Percentiles rank a stretch among this genome's conserved stretches.
Conservation (phyloP, 1,140 invertebrate species). For the Ostrea denselamellosa region DNA sequence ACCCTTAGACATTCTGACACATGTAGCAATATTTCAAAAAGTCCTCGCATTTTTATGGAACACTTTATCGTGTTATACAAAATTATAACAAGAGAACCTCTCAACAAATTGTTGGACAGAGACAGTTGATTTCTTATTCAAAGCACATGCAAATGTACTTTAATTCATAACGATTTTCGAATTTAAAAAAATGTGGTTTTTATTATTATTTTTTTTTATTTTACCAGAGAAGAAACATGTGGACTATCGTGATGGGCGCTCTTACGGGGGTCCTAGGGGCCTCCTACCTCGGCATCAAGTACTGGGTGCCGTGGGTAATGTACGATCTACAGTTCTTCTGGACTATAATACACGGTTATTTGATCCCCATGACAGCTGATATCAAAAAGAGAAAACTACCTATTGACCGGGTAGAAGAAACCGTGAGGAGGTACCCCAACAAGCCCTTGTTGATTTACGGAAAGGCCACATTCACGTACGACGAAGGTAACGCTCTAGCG, state of each 20-base stretch:
- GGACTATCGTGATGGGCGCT: not conserved
- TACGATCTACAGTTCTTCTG: conserved; percentile 9
- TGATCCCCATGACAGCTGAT: not conserved
- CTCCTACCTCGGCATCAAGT: conserved; percentile 43
- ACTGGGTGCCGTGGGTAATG: conserved; percentile 42
- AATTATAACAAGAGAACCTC: too few species aligned
- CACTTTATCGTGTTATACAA: too few species aligned
- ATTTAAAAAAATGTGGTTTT: too few species aligned
- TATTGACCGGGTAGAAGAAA: conserved; percentile 48
- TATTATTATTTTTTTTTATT: not conserved
- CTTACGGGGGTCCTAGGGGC: conserved; percentile 17
- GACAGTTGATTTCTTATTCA: too few species aligned
- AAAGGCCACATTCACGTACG: conserved; percentile 34
- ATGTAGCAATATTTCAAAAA: too few species aligned
- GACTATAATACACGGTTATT: not conserved
- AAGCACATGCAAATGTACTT: too few species aligned
- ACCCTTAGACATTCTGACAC: too few species aligned
- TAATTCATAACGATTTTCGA: too few species aligned
- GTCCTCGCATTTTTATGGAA: too few species aligned
- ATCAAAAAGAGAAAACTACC: conserved; percentile 27
- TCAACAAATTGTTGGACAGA: too few species aligned
- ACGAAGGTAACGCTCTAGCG: conserved; percentile 26
- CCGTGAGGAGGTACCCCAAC: conserved; percentile 17
- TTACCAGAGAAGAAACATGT: not conserved
- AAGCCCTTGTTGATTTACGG: conserved; percentile 43